Evolutionary conservation across 2,797 vertebrate genomes (phyloP).

Genomic region (Pangasius sanitwongsei): DNA sequence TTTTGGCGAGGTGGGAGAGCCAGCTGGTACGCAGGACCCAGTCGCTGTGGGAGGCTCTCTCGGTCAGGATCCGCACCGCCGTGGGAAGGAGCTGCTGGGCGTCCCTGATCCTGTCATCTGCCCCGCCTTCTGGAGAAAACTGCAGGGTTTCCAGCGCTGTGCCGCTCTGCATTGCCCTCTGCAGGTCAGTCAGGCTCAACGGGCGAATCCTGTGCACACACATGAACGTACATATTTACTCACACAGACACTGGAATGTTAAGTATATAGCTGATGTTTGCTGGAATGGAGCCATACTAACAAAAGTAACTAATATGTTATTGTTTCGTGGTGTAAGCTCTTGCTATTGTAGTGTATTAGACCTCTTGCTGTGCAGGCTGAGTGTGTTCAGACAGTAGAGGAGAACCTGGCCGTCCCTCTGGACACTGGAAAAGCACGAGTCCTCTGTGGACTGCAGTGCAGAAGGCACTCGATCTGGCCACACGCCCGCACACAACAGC

Average conservation of each 20-base stretch:
- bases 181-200: slow-evolving; percentile 86
- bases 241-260: not conserved
- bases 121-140: slow-evolving; percentile 71
- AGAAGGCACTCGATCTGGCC: slow-evolving; percentile 89
- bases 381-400: slow-evolving; percentile 87
- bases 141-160: slow-evolving; percentile 76
- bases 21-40: slow-evolving; percentile 91
- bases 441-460: slow-evolving; percentile 86
- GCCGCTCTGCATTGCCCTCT: slow-evolving; percentile 80
- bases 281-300: not conserved
- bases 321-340: too few relatives aligned
- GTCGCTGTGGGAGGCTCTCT: slow-evolving; percentile 89
- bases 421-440: slow-evolving; percentile 85
- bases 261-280: not conserved
- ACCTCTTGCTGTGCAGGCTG: slow-evolving; percentile 85
- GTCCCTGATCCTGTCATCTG: slow-evolving; percentile 60
- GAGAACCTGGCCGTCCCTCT: slow-evolving; percentile 89
- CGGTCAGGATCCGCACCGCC: slow-evolving; percentile 85
- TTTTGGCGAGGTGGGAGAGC: slow-evolving; percentile 85
- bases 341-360: slow-evolving; percentile 56
- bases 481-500: slow-evolving; percentile 87
- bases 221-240: not conserved
- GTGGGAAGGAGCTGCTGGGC: slow-evolving; percentile 79
- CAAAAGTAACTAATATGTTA: not conserved
- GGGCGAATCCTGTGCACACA: slow-evolving; percentile 79